Conservation (phyloP, 2,888 invertebrate species). For the Onthophagus sagittarius region DNA sequence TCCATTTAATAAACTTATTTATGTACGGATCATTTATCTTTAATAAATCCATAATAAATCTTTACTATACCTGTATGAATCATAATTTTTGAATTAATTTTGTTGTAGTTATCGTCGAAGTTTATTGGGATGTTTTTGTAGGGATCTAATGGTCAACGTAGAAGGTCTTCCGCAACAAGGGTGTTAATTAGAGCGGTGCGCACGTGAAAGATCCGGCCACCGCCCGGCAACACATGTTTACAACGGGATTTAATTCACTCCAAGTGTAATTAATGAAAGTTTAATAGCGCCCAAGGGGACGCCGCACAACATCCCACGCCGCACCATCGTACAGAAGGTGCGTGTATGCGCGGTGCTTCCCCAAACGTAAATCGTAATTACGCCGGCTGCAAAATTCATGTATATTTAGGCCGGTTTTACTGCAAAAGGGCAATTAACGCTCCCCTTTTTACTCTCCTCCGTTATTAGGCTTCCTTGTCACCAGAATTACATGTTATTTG, state of each 20-base stretch:
- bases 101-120: no score
- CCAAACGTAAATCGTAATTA: conserved; percentile 1
- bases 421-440: neutral
- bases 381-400: conserved; percentile 1
- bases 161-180: conserved; percentile 7
- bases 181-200: conserved; percentile 5
- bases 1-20: neutral
- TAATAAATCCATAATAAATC: neutral
- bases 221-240: conserved; percentile 12
- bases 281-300: conserved; percentile 13
- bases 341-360: neutral
- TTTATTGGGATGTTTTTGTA: no score
- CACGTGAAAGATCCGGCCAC: conserved; percentile 11
- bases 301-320: conserved; percentile 2
- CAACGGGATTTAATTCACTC: conserved; percentile 19
- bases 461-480: neutral
- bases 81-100: neutral
- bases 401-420: conserved; percentile 8
- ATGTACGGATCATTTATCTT: neutral
- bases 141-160: neutral
- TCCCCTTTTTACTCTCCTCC: neutral
- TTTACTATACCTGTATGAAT: neutral
- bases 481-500: neutral
- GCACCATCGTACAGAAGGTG: neutral
- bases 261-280: conserved; percentile 19